Evolutionary conservation across 2,888 invertebrate species (phyloP), one percentile per base, ranked within the genome.

Genomic region (Neoitamus cyanurus): DNA sequence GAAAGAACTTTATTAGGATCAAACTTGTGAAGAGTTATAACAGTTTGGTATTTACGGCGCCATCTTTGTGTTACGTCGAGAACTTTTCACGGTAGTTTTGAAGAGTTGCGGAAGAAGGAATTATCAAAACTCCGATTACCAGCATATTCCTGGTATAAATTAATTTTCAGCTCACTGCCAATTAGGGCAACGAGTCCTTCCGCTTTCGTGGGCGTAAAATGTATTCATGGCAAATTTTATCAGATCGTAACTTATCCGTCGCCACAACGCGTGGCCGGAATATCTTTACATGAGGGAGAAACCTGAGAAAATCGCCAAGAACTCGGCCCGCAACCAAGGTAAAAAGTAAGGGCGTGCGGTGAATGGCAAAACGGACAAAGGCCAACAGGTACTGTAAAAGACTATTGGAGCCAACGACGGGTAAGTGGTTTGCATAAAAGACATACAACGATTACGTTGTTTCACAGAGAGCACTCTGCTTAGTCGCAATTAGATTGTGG

Each of bases 171-270:
- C 7, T 58, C 58, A 58, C 9, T 58, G 6, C 58, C 58, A 58
- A 58, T 58, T 58, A 58, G 58, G 58, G 9, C 58, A 58, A 58
- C 9, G 9, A 58, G 15, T 20, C 25, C 58, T 58, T 58, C 58
- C 58, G 58, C 25, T 58, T 58, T 25, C n/a, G 42, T 58, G 58
- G 58, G 25, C 58, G 58, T 58, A 20, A 58, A 58, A 58, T 58
- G 20, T 58, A 58, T 58, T 58, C 58, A 58, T 58, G 9, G 58
- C 20, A 9, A 58, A 58, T 58, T 58, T 58, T 58, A 58, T 58
- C 58, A 58, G 58, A 58, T 58, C 58, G 58, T 58, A 58, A 58
- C 58, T 58, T 58, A 58, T 58, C 58, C 58, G 58, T 20, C 58
- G 58, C 25, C 20, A 25, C 25, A 58, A 58, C 20, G 58, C 58